These are phyloP conservation scores for Muntiacus reevesi DNA, from an alignment of 2,113 vertebrate species.

Conservation along the genomic window DNA sequence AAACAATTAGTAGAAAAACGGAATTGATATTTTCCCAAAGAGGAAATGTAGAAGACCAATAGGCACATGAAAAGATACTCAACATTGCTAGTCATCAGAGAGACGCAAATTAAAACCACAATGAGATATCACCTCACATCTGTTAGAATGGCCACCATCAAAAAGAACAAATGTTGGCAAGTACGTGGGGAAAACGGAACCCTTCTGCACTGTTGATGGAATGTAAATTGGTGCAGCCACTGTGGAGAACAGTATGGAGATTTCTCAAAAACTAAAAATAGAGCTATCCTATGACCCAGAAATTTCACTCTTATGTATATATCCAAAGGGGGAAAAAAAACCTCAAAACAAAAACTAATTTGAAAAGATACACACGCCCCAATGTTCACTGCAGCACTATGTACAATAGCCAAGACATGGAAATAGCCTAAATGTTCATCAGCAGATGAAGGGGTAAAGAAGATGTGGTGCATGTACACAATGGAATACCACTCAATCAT, in stretches of 20 bases:
- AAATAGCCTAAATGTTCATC: neutral
- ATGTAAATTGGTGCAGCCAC: neutral
- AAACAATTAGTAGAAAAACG: neutral
- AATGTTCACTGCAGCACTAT: neutral
- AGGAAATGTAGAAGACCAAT: neutral
- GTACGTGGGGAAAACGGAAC: neutral
- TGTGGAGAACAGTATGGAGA: neutral
- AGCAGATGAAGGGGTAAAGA: neutral
- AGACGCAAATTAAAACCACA: neutral
- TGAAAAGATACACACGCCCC: neutral
- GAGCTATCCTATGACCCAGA: neutral
- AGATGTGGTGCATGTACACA: accelerated
- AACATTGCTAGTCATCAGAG: neutral
- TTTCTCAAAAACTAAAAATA: neutral
- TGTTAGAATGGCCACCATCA: neutral
- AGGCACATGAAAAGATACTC: neutral
- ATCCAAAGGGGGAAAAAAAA: neutral
- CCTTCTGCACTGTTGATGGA: neutral
- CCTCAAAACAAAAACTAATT: neutral
- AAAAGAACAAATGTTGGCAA: neutral
- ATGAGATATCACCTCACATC: neutral
- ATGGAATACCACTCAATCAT: neutral
- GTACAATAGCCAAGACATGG: neutral
- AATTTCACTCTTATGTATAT: neutral
- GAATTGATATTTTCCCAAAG: neutral